These are phyloP conservation scores for Noctua janthina DNA, from an alignment of 2,888 invertebrate genomes.

Conservation along the genomic window DNA sequence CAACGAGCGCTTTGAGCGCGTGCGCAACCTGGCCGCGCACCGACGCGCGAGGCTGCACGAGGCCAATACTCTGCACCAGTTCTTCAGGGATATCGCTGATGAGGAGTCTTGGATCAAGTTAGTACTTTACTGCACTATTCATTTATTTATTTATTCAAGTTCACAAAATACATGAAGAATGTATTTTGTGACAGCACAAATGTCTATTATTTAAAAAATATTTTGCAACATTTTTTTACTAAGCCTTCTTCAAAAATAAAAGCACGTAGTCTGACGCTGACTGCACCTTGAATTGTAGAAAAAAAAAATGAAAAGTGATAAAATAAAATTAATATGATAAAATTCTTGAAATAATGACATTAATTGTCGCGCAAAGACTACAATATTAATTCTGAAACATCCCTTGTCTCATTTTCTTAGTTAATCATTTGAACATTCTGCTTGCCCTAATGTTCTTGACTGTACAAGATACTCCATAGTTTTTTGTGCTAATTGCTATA, in stretches of 20 bases:
- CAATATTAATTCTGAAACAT: neutral
- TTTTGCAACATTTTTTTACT: too few species aligned
- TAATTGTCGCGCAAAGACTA: neutral
- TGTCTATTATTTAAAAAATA: too few species aligned
- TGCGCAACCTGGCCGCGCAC: conserved; percentile 97
- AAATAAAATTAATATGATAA: too few species aligned
- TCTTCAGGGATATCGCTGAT: conserved; percentile 99
- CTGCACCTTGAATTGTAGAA: too few species aligned
- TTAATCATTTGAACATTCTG: neutral
- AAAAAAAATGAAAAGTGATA: too few species aligned
- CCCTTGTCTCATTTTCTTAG: neutral
- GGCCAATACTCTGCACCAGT: conserved; percentile 99
- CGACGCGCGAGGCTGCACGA: conserved; percentile 98
- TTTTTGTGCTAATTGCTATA: neutral
- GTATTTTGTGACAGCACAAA: too few species aligned
- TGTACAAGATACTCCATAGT: neutral
- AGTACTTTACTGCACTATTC: conserved; percentile 49
- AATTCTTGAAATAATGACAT: neutral
- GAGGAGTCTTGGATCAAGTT: conserved; percentile 99
- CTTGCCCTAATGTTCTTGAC: neutral
- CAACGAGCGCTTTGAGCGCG: conserved; percentile 98
- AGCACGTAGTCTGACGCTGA: too few species aligned
- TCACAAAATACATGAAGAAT: neutral
- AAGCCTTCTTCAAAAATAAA: too few species aligned
- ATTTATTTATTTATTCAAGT: neutral